Evolutionary conservation across 2,888 invertebrate species (phyloP).

Genomic region (Pollenia griseotomentosa): DNA sequence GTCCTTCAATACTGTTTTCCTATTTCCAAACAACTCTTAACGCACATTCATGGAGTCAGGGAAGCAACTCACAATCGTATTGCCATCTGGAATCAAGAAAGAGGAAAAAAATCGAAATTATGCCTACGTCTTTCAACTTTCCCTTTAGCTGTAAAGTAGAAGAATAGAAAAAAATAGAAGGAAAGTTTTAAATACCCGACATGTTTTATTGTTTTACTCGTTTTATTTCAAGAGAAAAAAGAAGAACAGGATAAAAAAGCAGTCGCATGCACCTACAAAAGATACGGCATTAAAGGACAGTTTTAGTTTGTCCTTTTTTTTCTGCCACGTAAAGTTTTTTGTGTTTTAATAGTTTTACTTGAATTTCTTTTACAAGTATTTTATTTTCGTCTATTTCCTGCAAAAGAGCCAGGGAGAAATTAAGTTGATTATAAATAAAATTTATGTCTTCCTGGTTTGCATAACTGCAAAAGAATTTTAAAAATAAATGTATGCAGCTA

Average conservation of each 20-base stretch:
- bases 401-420: neutral
- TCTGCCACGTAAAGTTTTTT: too few relatives aligned
- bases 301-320: slow-evolving; percentile 7
- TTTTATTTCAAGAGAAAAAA: neutral
- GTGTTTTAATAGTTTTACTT: neutral
- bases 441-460: slow-evolving; percentile 29
- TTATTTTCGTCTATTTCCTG: neutral
- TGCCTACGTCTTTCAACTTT: neutral
- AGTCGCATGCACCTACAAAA: neutral
- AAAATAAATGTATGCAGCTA: slow-evolving; percentile 2
- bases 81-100: neutral
- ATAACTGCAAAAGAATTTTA: neutral
- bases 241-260: neutral
- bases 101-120: neutral
- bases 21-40: too few relatives aligned
- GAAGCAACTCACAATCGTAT: neutral
- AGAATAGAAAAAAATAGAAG: neutral
- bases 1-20: slow-evolving; percentile 1
- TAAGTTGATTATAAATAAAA: slow-evolving; percentile 49
- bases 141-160: neutral
- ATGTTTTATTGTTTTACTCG: neutral
- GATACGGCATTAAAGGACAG: neutral
- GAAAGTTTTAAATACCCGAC: neutral
- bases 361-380: neutral
- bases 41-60: neutral